Evolutionary conservation across 2,113 vertebrate genomes (phyloP), one percentile per base, ranked within the genome.

Genomic region (Zosterops hypoxanthus): DNA sequence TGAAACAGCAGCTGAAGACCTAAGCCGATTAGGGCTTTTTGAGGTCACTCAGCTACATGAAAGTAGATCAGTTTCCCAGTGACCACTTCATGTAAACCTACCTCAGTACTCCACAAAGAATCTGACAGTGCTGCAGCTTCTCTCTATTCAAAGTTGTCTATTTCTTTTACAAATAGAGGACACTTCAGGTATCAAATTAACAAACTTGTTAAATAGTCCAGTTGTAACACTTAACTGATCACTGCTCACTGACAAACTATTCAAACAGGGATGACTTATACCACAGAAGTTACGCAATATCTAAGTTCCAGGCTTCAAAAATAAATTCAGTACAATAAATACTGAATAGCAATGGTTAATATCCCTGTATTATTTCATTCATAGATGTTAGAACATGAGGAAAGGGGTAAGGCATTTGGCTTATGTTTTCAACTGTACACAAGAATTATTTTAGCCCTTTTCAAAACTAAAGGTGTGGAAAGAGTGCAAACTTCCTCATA

Each of bases 11-110:
- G 93, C 92, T 93, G 75, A 96, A 94, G 86, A 68, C 90, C 64
- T 97, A 97, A 97, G 92, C 95, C 7, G 96, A 96, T 97, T 97
- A 97, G n/a, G 64, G 84, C 52, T 86, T 94, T 95, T 96, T 85
- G 80, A 97, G 96, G 95, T 96, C 95, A 97, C 82, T 6, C 28
- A 97, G 88, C 91, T 88, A 34, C 84, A 95, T 22, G 44, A 92
- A 96, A 85, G 70, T 82, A 92, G 66, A 96, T 93, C 92, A 71
- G 88, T 73, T 80, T 92, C 73, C 55, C 70, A 94, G 88, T 4
- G 11, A 64, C 64, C 63, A 49, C 44, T 92, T 68, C 75, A 65
- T 50, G 77, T 75, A 79, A 89, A 86, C 66, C 83, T n/a, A 77
- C 49, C 55, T 81, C 91, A 47, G 36, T 31, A 39, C 23, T 53